Base-by-base conservation (phyloP, 2,888 invertebrate species). In the Deroplatys truncata region DNA sequence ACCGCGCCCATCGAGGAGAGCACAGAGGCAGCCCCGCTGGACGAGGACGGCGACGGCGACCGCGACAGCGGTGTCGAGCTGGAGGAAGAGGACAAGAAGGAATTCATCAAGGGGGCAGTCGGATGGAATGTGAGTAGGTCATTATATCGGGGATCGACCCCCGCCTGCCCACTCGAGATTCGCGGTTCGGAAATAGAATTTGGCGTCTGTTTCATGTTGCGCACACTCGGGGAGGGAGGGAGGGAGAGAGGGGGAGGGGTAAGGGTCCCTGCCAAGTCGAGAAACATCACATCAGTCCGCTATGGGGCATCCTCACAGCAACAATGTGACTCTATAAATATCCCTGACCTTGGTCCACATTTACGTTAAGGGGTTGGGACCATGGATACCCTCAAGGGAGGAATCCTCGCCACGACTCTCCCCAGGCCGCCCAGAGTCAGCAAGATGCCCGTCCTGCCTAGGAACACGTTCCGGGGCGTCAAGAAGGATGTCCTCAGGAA, bases 121-220 rank as follows among this genome's bases (percentile, higher is more conserved):
- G 97, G 96, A 84, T 96, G 96, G 95, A 97, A 97, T 93, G 97
- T 97, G 94, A 96, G 97, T 96, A 92, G 86, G 90, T 86, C 28
- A 28, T 72, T 72, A 72, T 72, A 72, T 72, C 56, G 56, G 56
- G 56, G 56, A 72, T 72, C 56, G 56, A 72, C 56, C 56, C 56
- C 84, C 29, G 84, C 29, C 15, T 35, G 31, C 85, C 43, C 29
- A 43, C 31, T 31, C 20, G 31, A 31, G 25, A 25, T 31, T 31
- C 85, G 15, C 85, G 56, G 20, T 72, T 82, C 89, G 82, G 83
- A 82, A 89, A 89, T 89, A 86, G 89, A 84, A 89, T 86, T 86
- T 89, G 89, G 86, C 86, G 56, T 72, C 56, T 72, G 56, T 72
- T 72, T 72, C 56, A 25, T 72, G 56, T 72, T 35, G 29, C 72